A percentile compares a stretch with the other conserved stretches of the same genome.
These are phyloP conservation scores for Barnardius zonarius DNA, from an alignment of 2,113 vertebrate genomes.

Conservation along the genomic window DNA sequence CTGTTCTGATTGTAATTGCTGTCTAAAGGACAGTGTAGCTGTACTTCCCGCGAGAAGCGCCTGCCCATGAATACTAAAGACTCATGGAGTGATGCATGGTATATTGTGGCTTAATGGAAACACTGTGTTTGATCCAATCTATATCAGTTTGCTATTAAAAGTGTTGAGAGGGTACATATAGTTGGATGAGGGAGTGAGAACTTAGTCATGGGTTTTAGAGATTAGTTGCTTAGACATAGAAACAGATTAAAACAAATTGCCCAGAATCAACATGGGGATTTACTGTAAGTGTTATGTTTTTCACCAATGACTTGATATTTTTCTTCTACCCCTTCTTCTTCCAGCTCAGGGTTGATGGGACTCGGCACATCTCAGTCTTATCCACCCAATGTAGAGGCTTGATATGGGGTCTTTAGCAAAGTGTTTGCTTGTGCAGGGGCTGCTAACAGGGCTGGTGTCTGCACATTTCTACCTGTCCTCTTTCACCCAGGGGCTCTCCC, in stretches of 20 bases:
- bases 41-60: rapidly evolving
- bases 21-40: neutral
- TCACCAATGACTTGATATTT: neutral
- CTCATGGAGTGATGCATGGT: neutral
- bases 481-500: neutral
- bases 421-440: neutral
- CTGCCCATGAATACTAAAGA: neutral
- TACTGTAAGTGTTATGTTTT: neutral
- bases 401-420: rapidly evolving
- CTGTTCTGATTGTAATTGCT: neutral
- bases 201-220: neutral
- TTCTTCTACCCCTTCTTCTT: neutral
- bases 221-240: neutral
- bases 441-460: neutral
- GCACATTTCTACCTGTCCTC: neutral
- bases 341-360: neutral
- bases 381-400: rapidly evolving
- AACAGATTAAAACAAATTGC: neutral
- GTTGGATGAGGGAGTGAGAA: neutral
- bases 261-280: neutral
- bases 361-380: rapidly evolving
- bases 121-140: neutral
- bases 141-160: neutral
- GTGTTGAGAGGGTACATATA: rapidly evolving
- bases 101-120: neutral